A percentile compares a stretch with the other conserved stretches of the same genome.
phyloP scores from a whole-genome alignment of 1,140 invertebrate genomes.

The Magallana angulata region DNA sequence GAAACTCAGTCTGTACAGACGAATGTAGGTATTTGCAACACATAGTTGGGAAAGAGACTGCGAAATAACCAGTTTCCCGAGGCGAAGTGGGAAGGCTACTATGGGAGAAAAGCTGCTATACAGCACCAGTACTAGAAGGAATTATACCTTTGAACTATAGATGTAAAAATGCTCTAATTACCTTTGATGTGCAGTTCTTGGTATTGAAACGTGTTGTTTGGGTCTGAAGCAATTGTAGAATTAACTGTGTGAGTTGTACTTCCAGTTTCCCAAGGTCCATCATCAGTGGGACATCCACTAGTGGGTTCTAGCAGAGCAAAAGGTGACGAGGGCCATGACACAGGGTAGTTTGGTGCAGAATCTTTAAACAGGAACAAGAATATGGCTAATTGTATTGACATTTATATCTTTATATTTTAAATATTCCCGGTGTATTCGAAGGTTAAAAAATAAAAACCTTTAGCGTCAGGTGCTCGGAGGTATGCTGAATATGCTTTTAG shows the following conservation, averaged over 20 bases:
- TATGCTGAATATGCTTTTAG: neutral
- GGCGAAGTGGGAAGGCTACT: too few relatives aligned
- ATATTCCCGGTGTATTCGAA: too few relatives aligned
- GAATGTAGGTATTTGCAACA: too few relatives aligned
- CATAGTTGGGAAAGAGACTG: too few relatives aligned
- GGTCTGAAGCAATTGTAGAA: neutral
- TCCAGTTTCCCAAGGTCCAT: neutral
- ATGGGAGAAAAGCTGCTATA: too few relatives aligned
- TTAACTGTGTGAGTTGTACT: neutral
- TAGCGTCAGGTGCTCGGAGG: neutral
- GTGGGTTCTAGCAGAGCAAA: neutral
- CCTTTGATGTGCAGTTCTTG: neutral
- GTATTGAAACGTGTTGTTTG: conserved; percentile 15
- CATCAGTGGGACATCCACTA: neutral
- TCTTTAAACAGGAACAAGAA: too few relatives aligned
- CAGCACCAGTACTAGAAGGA: too few relatives aligned
- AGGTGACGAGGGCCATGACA: neutral
- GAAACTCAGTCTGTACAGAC: too few relatives aligned
- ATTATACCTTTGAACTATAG: too few relatives aligned
- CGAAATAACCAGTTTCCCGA: too few relatives aligned
- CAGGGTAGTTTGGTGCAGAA: neutral
- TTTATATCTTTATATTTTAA: too few relatives aligned
- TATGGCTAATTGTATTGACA: too few relatives aligned
- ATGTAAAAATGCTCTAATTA: neutral
- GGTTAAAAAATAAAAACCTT: neutral